Evolutionary conservation across 2,113 vertebrate species (phyloP), one percentile per base, ranked within the genome.

Genomic region (Oenanthe melanoleuca): DNA sequence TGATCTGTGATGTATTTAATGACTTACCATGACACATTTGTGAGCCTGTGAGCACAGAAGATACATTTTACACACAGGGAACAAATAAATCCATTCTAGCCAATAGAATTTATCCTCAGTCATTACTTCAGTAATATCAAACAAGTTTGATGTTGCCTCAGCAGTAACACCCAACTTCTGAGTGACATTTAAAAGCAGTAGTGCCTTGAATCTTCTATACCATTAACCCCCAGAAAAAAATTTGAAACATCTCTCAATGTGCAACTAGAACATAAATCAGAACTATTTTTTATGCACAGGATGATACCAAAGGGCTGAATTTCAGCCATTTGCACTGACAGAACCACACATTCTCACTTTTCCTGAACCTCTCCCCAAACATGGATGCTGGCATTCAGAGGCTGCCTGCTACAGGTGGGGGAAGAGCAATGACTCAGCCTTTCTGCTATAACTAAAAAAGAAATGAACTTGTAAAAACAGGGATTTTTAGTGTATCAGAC

Each of bases 401-500:
- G 42, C 53, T 47, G 55, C 11, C 52, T 44, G 21, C n/a, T 78
- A 61, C 70, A 75, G 38, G 44, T 7, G 29, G 38, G 83, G 84
- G 81, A 80, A 67, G 65, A 77, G 80, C 29, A 66, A 56, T 67
- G 88, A 96, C 59, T 93, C 87, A 95, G 72, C 63, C 37, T 88
- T 67, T 74, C 73, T 65, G 79, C 53, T 86, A 93, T 75, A 95
- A 78, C 60, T 88, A 88, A 80, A 92, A 86, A 92, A 91, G 70
- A 84, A 94, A 89, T 33, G 82, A 84, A 88, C 95, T 94, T 93
- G 82, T 95, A 95, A 97, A 97, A 94, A 44, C 23, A 45, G 67
- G 52, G 93, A 74, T 93, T 95, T 96, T 97, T 94, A 95, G 64
- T 85, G 86, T 91, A 79, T 92, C 86, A 80, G 89, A 71, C 94